Evolutionary conservation across 2,888 invertebrate genomes (phyloP), one percentile per base, ranked within the genome.

Genomic region (Torymus texanus): DNA sequence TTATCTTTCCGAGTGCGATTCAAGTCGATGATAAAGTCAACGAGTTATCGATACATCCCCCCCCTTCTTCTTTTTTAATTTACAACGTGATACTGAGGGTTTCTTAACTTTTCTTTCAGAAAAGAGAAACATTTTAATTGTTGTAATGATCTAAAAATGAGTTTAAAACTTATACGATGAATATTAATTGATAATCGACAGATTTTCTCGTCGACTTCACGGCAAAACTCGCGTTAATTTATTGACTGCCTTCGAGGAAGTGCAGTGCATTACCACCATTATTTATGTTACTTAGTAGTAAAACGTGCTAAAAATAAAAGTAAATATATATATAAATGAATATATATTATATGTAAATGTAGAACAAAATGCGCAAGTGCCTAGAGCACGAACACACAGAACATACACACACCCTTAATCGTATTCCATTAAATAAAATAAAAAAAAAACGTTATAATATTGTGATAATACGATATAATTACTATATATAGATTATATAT

Each of bases 391-490:
- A 29, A 29, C 29, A 41, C 41, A 41, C 41, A 41, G 8, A 41
- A 8, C 5, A 41, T 8, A 41, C 29, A 29, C 29, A 29, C 41
- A 41, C 82, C 81, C 79, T 81, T 84, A 84, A 86, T 84, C 83
- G 81, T 87, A 88, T 88, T 87, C 87, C 87, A 85, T 86, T 84
- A 85, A 84, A 87, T 68, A 78, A 79, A 85, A 41, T 8, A 8
- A 41, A 41, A 41, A 29, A 41, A 41, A 41, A 41, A 41, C 8
- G 5, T 41, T 84, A 87, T 84, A 86, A 84, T 88, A 88, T 88
- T 88, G 88, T 88, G 88, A 88, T 88, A 88, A 84, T 88, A 86
- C 83, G 84, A 83, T 84, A 85, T 86, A 85, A 84, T 84, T 82
- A 83, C 66, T 67, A 78, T 82, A 81, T 67, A 81, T 78, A 41